phyloP scores from a whole-genome alignment of 2,797 vertebrate genomes.

The Sylvilagus floridanus region DNA sequence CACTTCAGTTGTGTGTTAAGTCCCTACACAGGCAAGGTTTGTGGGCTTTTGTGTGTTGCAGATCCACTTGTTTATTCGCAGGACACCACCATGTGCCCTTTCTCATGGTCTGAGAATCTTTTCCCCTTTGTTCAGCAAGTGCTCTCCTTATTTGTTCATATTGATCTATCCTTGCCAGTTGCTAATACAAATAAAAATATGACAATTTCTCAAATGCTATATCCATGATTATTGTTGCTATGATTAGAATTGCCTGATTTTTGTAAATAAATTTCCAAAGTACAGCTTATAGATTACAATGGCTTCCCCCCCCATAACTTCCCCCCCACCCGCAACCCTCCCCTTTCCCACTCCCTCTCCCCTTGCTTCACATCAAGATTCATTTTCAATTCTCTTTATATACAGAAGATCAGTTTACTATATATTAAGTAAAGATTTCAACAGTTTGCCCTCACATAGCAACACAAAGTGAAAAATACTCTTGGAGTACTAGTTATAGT shows the following conservation, averaged over 20 bases:
- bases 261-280: no score
- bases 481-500: no score
- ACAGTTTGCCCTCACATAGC: no score
- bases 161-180: background rate
- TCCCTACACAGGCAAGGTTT: fast-evolving
- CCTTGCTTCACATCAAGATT: no score
- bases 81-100: background rate
- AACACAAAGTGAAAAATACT: no score
- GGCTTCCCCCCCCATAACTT: no score
- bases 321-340: no score
- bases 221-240: background rate
- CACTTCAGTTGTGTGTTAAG: background rate
- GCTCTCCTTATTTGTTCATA: background rate
- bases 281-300: no score
- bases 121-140: background rate
- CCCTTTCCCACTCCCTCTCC: no score
- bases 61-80: background rate
- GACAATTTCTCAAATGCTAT: background rate
- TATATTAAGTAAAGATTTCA: no score
- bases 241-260: background rate
- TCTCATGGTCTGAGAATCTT: background rate
- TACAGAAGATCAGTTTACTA: no score
- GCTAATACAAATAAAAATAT: background rate
- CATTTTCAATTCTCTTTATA: no score
- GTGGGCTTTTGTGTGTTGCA: background rate